Evolutionary conservation across 2,888 invertebrate species (phyloP), one percentile per base, ranked within the genome.

Genomic region (Dicyrtomina minuta): DNA sequence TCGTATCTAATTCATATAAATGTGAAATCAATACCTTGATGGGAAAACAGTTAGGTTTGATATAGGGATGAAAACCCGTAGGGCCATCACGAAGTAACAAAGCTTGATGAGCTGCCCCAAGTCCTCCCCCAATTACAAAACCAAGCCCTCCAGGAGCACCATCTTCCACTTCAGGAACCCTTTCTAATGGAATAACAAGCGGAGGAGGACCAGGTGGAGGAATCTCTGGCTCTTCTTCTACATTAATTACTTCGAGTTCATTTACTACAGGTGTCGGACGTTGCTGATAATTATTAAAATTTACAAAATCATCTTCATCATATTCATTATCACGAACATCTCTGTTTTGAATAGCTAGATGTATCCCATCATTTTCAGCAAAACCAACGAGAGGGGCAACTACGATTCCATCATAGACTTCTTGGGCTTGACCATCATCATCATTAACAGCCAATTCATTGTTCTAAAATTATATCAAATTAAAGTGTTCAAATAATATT

Each of bases 41-140:
- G 0, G 89, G 87, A 82, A 97, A 96, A 84, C 90, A 90, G 12
- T 88, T 87, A 0, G 94, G 96, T 53, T 89, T 86, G n/a, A 87
- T 86, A 82, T 96, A 98, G 0, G 96, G 93, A 82, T 96, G 94
- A 82, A 91, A 93, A 26, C 92, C 91, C 24, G 90, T 88, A 0
- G 91, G 91, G 20, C 84, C 84, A 79, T 93, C 92, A 61, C 93
- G 88, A 79, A 94, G 90, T 79, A 94, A 85, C 72, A 96, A 83
- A 0, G 95, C 95, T 84, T 94, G 88, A 83, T 95, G 95, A 0
- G 91, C 94, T 0, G 92, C 93, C 0, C 91, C 94, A 10, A 87
- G 81, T 58, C 84, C 85, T 76, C 79, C 84, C 61, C 79, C 72
- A 24, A 72, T 65, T 3, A 69, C 69, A 66, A 72, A 72, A 26